Conservation (phyloP, 2,113 vertebrate genomes). For the Epinephelus moara region DNA sequence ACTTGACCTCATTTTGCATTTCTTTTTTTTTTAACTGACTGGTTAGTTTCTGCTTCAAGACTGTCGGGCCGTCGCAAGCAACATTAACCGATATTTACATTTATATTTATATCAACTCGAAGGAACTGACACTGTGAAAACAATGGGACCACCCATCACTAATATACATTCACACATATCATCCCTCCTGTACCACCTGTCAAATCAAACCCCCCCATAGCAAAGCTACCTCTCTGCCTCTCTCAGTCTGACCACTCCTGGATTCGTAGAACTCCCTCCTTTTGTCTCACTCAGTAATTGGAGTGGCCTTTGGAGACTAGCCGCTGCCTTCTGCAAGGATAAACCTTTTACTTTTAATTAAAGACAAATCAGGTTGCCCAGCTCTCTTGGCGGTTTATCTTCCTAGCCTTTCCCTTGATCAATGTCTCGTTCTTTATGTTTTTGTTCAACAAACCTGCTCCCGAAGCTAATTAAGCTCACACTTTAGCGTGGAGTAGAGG, state of each 20-base stretch:
- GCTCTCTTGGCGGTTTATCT: constrained; percentile 48
- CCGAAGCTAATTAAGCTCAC: constrained; percentile 63
- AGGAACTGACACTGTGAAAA: too few relatives aligned
- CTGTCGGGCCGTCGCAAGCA: too few relatives aligned
- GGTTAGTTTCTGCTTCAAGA: too few relatives aligned
- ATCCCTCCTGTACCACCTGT: not conserved
- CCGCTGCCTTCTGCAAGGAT: constrained; percentile 55
- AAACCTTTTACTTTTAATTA: constrained; percentile 78
- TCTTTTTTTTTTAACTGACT: too few relatives aligned
- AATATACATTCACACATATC: too few relatives aligned
- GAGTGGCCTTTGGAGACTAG: constrained; percentile 60
- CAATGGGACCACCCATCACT: too few relatives aligned
- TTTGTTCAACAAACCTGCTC: constrained; percentile 68
- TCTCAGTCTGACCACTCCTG: constrained; percentile 9
- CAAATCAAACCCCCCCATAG: not conserved
- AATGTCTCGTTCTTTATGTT: constrained; percentile 64
- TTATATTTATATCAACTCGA: too few relatives aligned
- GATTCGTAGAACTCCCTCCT: constrained; percentile 20
- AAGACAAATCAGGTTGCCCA: constrained; percentile 65
- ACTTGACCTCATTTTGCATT: too few relatives aligned
- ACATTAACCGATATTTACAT: too few relatives aligned
- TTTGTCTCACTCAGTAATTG: constrained; percentile 69
- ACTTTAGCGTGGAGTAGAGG: constrained; percentile 13
- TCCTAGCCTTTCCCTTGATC: constrained; percentile 61
- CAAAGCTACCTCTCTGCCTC: not conserved